phyloP scores from a whole-genome alignment of 2,113 vertebrate species.

The Dromas ardeola region DNA sequence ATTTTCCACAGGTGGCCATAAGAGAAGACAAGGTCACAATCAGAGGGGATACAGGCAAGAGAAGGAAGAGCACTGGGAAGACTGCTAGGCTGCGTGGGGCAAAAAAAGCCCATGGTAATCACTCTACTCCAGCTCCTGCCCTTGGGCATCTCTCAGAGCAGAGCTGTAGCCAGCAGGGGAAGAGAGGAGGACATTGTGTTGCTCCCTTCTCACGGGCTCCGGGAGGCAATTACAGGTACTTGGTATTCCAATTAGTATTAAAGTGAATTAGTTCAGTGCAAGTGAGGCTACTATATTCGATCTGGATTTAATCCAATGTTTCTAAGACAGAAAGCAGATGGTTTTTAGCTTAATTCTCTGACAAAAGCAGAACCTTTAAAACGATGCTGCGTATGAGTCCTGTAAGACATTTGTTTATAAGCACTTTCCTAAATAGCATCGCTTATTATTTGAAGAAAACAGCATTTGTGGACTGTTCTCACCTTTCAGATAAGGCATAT shows the following conservation, averaged over 20 bases:
- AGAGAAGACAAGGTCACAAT: neutral
- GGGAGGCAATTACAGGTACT: neutral
- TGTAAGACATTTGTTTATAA: neutral
- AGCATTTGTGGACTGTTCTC: neutral
- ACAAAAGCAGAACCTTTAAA: constrained; percentile 2
- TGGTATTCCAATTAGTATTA: neutral
- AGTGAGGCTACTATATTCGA: neutral
- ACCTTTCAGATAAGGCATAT: neutral
- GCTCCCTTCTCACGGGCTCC: neutral
- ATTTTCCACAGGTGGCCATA: neutral
- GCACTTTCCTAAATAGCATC: neutral
- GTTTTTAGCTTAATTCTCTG: neutral
- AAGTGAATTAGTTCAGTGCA: neutral
- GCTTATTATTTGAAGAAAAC: neutral
- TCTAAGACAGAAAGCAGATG: neutral
- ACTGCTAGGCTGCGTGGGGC: neutral
- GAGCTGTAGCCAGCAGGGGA: neutral
- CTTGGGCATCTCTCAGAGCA: neutral
- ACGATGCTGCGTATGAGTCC: neutral
- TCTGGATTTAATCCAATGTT: neutral
- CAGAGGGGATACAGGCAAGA: neutral
- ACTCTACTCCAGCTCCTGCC: neutral
- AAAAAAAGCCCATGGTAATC: neutral
- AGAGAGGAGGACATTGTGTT: neutral
- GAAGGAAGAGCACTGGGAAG: neutral